Base-by-base conservation (phyloP, 2,113 vertebrate genomes). In the Chamaea fasciata region DNA sequence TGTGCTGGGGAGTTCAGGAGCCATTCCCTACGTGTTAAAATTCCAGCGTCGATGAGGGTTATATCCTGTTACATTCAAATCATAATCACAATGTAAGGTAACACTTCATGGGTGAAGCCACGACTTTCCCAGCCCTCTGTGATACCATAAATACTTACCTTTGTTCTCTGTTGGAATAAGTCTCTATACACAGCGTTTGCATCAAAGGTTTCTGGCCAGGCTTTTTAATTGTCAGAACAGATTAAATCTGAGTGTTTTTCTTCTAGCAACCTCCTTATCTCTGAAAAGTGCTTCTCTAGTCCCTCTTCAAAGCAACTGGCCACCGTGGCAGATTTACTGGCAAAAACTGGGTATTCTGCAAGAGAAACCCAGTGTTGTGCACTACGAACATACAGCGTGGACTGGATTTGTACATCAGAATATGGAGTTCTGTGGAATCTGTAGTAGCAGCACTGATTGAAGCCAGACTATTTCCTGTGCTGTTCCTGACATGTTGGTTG, bases 311-410 rank as follows among this genome's bases (percentile, higher is more conserved):
- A 87, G 73, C 8, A 16, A 9, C 53, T 21, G 64, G 65, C 73
- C 76, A 5, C 56, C 1, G 0, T 13, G 13, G 74, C 0, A 1
- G 56, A 52, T 50, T 27, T 8, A 10, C 56, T 23, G 57, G 39
- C 63, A 18, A n/a, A 83, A 23, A 3, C 30, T 17, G 23, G 49
- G 44, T 39, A 0, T 27, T 12, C 16, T 31, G 46, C 63, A 13
- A 9, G 28, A 37, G 80, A 17, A 52, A 4, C 11, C 21, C 14
- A 2, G 31, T 20, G 4, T 5, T 20, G 52, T 33, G 35, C 37
- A 0, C 12, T 44, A 50, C 22, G 82, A 41, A 3, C 27, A 0
- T 1, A 1, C 14, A 14, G 75, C 55, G 20, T 42, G 3, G 0
- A 0, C n/a, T 17, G 83, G 7, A 55, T 69, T 42, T n/a, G 56